Evolutionary conservation across 1,140 invertebrate genomes (phyloP), one percentile per base, ranked within the genome.

Genomic region (Monochamus saltuarius): DNA sequence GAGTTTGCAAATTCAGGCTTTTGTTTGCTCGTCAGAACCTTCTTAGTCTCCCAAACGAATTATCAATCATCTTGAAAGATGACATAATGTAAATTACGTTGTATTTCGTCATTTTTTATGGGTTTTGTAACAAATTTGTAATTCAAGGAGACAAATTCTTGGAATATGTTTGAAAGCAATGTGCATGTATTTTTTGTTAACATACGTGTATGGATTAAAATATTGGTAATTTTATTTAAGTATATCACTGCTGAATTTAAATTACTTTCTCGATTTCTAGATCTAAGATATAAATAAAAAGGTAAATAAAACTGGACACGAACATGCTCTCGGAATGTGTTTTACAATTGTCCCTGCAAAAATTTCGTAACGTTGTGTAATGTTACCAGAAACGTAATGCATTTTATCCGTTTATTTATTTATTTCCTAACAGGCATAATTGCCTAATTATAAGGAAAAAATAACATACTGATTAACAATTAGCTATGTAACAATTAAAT

Each of bases 41-140:
- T 42, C 56, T 19, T 54, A 17, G 54, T 55, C 62, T 58, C 49
- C 37, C 56, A 61, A 47, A 17, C 10, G 58, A 36, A 61, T 61
- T 67, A 67, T 67, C 66, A 64, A 65, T 65, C 62, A 67, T 67
- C 59, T 65, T 43, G 36, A 35, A 43, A 61, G 47, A 66, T 63
- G 61, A 59, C 56, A 59, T 46, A 59, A 59, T 60, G 58, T 63
- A 56, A 59, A 59, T 58, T 58, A 54, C 29, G 45, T 16, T 19
- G 37, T 35, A 37, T 35, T 8, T 16, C 29, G 43, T 37, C 42
- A 42, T 60, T 55, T 61, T 61, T 56, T 60, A 56, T 56, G 37
- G 35, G 45, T 49, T 56, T 55, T 60, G 46, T 19, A 40, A 17
- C 17, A 22, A 56, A 38, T 52, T 55, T 53, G 13, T 42, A 60